Evolutionary conservation across 2,113 vertebrate genomes (phyloP), one percentile per base, ranked within the genome.

Genomic region (Trogon melanurus): DNA sequence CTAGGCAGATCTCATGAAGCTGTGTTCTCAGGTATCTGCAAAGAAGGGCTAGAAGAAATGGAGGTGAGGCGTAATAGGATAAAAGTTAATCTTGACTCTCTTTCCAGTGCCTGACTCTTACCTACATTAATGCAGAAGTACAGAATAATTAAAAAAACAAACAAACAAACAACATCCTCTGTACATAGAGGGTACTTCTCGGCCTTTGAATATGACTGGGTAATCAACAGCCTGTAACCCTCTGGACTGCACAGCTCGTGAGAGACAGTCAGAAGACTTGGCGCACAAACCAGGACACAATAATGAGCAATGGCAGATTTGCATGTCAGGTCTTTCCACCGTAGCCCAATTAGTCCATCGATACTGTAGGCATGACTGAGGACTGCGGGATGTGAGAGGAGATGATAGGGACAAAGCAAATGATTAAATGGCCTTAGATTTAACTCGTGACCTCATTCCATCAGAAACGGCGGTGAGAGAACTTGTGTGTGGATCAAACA

Each of bases 371-470:
- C 89, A 62, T 61, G 47, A 73, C 32, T 61, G 58, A 91, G 60
- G 51, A 73, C 13, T 11, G 64, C 0, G 0, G 54, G 16, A 80
- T 73, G n/a, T n/a, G 44, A 87, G 26, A 11, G 51, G 21, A 94
- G 51, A 34, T 47, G 64, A 71, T 10, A 53, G 26, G 56, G 76
- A 92, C 69, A 92, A 91, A 92, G 48, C 32, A 32, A 91, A 78
- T 50, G 64, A 86, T 58, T 83, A 74, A 84, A 91, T 71, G 44
- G 60, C 89, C 80, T 78, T n/a, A 73, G 72, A 86, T 32, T 71
- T 92, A 84, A 94, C 72, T 81, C 71, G 69, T 91, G 84, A 84
- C 84, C 80, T 81, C 80, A 86, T 89, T 94, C 89, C 83, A 92
- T 81, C 91, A 84, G 41, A 58, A 92, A 91, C n/a, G 78, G 80